Base-by-base conservation (phyloP, 2,113 vertebrate species). In the Budorcas taxicolor region DNA sequence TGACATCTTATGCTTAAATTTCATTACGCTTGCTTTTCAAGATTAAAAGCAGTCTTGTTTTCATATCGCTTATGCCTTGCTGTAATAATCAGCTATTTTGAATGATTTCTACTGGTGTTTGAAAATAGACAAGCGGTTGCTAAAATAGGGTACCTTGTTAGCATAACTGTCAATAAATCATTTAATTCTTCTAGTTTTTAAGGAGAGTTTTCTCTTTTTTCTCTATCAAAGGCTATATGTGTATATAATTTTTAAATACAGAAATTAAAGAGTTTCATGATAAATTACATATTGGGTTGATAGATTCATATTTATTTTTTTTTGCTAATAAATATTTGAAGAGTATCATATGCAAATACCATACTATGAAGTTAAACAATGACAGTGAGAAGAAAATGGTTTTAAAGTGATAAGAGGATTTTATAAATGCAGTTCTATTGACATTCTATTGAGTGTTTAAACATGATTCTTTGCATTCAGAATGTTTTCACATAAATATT, bases 401-500 rank as follows among this genome's bases (percentile, higher is more conserved):
- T 64, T 90, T 60, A 91, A 96, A 96, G 81, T 78, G 21, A 64
- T 80, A 53, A 91, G 6, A n/a, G 21, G 7, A 88, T 91, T 97
- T 76, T 81, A 81, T 25, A 88, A 90, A 97, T 82, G 16, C 40
- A 57, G 2, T 81, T 83, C 86, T 43, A 87, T 62, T 92, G 91
- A 86, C 67, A 90, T 85, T 93, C 27, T 81, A 87, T 45, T 93
- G 80, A 92, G 89, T 64, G 21, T 91, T 94, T 95, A 82, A 96
- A 88, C 94, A 88, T 87, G 67, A 67, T 27, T 89, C 87, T n/a
- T 95, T 93, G 36, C n/a, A 60, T 90, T 84, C 40, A 94, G 29
- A 97, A 80, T 87, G 23, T 84, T 94, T 95, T 91, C 52, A 93
- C 25, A 87, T 94, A 95, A 97, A 94, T 93, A 95, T 92, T 96